These are phyloP conservation scores for Aldrovandia affinis DNA, from an alignment of 2,797 vertebrate species.

Conservation along the genomic window DNA sequence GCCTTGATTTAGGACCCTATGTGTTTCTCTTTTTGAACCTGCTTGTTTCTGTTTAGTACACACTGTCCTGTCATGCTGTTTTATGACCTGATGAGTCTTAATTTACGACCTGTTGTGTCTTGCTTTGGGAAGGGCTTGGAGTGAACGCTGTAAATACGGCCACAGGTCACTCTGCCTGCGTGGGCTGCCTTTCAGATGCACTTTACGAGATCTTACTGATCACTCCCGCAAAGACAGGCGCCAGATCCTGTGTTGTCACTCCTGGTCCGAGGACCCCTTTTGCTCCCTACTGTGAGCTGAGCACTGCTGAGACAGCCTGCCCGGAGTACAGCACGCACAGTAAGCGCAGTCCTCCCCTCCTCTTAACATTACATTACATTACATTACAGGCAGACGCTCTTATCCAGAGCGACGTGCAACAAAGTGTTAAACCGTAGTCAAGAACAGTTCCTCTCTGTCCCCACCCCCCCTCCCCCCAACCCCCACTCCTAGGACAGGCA, in stretches of 20 bases:
- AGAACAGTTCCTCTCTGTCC: constrained; percentile 45
- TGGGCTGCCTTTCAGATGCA: not conserved
- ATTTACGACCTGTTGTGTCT: not conserved
- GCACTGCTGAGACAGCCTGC: constrained; percentile 46
- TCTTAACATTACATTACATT: no score
- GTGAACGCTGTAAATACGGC: not conserved
- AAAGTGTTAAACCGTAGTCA: no score
- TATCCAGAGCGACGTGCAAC: no score
- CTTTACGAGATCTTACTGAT: not conserved
- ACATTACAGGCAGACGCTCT: no score
- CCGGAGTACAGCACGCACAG: constrained; percentile 39
- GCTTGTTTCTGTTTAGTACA: not conserved
- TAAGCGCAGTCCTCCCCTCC: no score
- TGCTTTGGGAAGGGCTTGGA: not conserved
- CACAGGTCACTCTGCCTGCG: not conserved
- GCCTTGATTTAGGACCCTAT: not conserved
- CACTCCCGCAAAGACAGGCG: constrained; percentile 39
- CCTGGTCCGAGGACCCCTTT: constrained; percentile 42
- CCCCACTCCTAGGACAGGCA: constrained; percentile 44
- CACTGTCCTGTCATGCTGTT: not conserved
- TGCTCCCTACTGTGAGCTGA: constrained; percentile 46
- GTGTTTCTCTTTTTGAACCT: not conserved
- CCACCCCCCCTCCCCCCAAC: constrained; percentile 40
- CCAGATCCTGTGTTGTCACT: constrained; percentile 43
- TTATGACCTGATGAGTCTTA: not conserved